Evolutionary conservation across 2,888 invertebrate species (phyloP).

Genomic region (Pseudoips prasinana): DNA sequence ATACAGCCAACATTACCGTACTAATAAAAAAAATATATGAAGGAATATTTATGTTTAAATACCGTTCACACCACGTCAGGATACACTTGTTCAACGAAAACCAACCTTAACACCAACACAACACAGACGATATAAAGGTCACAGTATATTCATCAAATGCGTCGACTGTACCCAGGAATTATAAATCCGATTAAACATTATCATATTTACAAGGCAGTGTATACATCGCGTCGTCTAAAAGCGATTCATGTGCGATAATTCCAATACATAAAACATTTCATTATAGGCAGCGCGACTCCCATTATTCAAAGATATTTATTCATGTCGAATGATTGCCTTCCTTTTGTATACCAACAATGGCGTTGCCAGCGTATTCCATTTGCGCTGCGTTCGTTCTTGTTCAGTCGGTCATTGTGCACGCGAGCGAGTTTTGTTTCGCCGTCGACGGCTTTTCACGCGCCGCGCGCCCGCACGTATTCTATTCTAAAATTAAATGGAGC

Average conservation of each 20-base stretch:
- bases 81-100: no score
- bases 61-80: no score
- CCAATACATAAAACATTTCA: constrained; percentile 78
- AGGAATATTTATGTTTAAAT: no score
- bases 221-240: constrained; percentile 45
- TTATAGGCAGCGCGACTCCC: constrained; percentile 66
- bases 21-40: no score
- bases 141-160: no score
- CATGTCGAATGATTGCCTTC: constrained; percentile 81
- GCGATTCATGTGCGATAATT: constrained; percentile 72
- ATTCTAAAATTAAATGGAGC: constrained; percentile 73
- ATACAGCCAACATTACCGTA: no score
- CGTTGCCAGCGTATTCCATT: constrained; percentile 71
- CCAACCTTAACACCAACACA: no score
- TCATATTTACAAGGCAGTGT: constrained; percentile 51
- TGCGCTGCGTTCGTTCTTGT: constrained; percentile 55
- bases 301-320: constrained; percentile 82
- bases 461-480: constrained; percentile 43
- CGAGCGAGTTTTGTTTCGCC: constrained; percentile 67
- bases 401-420: constrained; percentile 65
- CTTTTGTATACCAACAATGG: constrained; percentile 78
- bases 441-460: constrained; percentile 55
- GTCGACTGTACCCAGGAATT: no score
- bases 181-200: no score
- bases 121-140: no score